phyloP scores from a whole-genome alignment of 2,888 invertebrate genomes.

The Eupithecia dodoneata region DNA sequence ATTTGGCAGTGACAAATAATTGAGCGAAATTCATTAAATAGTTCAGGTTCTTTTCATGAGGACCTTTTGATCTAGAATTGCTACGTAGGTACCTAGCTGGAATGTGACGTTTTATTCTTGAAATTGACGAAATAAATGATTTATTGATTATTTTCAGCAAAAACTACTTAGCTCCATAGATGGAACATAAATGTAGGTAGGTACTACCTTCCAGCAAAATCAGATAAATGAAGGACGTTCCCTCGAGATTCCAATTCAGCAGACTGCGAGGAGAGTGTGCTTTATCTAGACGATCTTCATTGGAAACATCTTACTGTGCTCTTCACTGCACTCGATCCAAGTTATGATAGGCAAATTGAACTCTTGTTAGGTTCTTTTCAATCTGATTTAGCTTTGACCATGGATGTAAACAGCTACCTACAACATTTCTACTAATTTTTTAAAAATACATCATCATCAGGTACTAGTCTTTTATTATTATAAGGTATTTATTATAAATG shows the following conservation, averaged over 20 bases:
- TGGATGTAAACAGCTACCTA: background rate
- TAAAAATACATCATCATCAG: background rate
- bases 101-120: no score
- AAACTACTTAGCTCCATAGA: no score
- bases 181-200: background rate
- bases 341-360: constrained; percentile 39
- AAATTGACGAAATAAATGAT: no score
- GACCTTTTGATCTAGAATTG: no score
- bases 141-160: no score
- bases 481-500: no score
- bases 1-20: background rate
- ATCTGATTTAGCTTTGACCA: background rate
- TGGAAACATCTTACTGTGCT: constrained; percentile 47
- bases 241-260: constrained; percentile 44
- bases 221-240: constrained; percentile 45
- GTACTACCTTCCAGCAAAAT: constrained; percentile 24
- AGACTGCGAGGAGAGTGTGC: constrained; percentile 52
- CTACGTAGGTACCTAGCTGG: no score
- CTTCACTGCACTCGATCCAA: constrained; percentile 31
- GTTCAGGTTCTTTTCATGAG: background rate
- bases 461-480: no score
- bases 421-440: background rate
- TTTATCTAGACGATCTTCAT: constrained; percentile 61
- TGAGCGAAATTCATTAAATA: background rate
- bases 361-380: constrained; percentile 30